Evolutionary conservation across 2,888 invertebrate genomes (phyloP).

Genomic region (Cantharis rufa): DNA sequence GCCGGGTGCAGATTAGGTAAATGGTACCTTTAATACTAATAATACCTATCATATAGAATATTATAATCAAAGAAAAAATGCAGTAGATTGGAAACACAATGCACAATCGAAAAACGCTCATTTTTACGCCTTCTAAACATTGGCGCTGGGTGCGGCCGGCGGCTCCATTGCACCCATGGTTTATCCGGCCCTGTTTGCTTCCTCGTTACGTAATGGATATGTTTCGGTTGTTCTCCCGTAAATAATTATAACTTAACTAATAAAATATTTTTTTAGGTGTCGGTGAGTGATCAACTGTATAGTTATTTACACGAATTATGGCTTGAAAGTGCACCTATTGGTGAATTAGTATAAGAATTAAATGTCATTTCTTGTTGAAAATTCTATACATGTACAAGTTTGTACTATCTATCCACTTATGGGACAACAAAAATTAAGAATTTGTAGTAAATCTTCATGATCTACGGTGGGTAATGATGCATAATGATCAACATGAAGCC

Average conservation of each 20-base stretch:
- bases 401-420: not conserved
- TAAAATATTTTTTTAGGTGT: slow-evolving; percentile 63
- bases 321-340: slow-evolving; percentile 97
- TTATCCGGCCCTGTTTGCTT: no score
- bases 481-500: not conserved
- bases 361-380: not conserved
- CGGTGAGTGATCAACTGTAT: slow-evolving; percentile 92
- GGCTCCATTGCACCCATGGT: no score
- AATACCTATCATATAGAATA: no score
- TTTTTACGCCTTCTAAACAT: no score
- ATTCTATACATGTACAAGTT: not conserved
- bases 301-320: slow-evolving; percentile 94
- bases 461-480: not conserved
- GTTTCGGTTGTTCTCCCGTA: no score
- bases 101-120: no score
- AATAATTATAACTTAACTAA: not conserved
- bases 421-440: not conserved
- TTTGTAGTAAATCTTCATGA: not conserved
- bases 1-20: no score
- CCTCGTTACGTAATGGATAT: no score
- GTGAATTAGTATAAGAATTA: slow-evolving; percentile 77
- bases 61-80: no score
- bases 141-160: no score
- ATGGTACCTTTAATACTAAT: no score
- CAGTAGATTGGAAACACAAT: no score